Evolutionary conservation across 2,113 vertebrate species (phyloP).

Genomic region (Probosciger aterrimus): DNA sequence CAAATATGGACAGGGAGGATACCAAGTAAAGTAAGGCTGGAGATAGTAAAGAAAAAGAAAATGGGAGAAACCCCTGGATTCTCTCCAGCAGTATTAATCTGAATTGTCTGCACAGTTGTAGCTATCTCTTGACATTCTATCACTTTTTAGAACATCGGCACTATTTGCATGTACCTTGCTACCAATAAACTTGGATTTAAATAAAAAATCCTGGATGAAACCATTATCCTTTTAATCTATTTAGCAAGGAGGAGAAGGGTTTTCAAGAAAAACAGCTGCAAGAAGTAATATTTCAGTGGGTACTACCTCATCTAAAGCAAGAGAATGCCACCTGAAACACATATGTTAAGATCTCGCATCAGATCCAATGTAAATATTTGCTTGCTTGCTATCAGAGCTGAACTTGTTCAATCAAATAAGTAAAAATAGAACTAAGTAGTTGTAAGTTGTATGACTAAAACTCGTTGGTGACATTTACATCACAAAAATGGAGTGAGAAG

Average conservation of each 20-base stretch:
- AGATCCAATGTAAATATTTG: neutral
- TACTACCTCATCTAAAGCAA: neutral
- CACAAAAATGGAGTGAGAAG: neutral
- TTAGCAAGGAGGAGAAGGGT: neutral
- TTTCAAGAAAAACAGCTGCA: neutral
- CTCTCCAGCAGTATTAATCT: neutral
- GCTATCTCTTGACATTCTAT: neutral
- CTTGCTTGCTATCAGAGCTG: neutral
- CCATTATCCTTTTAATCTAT: neutral
- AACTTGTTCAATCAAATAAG: neutral
- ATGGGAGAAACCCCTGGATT: neutral
- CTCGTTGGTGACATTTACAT: neutral
- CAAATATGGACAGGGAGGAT: neutral
- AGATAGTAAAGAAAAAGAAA: neutral
- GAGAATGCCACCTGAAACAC: neutral
- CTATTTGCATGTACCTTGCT: neutral
- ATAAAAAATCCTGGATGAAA: neutral
- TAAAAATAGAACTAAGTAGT: neutral
- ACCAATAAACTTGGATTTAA: neutral
- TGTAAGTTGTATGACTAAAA: neutral
- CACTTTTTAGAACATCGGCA: neutral
- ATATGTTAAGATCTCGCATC: neutral
- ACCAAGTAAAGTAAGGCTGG: neutral
- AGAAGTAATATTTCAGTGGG: neutral
- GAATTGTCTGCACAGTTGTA: neutral